phyloP scores from a whole-genome alignment of 2,888 invertebrate genomes.

The Noctua janthe region DNA sequence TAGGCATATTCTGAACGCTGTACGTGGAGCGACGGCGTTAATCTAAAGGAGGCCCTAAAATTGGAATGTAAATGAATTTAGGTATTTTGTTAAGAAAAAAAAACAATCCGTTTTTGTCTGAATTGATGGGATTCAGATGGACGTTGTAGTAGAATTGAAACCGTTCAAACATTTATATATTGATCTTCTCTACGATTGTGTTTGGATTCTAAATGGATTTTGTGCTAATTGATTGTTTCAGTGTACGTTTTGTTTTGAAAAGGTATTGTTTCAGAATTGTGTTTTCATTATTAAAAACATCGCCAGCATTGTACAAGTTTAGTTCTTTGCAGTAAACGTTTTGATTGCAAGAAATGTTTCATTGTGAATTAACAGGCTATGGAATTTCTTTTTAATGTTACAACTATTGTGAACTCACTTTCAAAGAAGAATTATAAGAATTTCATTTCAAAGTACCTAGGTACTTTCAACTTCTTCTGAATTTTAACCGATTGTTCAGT shows the following conservation, averaged over 20 bases:
- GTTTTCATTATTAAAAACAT: slow-evolving; percentile 12
- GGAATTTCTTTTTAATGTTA: slow-evolving; percentile 14
- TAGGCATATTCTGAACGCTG: slow-evolving; percentile 61
- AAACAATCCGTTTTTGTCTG: slow-evolving; percentile 32
- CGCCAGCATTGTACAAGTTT: slow-evolving; percentile 3
- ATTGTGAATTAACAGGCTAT: slow-evolving; percentile 29
- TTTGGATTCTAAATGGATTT: slow-evolving; percentile 20
- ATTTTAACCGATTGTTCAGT: not conserved
- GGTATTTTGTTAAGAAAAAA: slow-evolving; percentile 58
- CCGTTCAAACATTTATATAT: slow-evolving; percentile 22
- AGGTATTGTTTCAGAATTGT: slow-evolving; percentile 10
- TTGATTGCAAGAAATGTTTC: slow-evolving; percentile 11
- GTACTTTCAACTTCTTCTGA: not conserved
- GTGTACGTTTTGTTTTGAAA: slow-evolving; percentile 4
- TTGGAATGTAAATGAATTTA: slow-evolving; percentile 65
- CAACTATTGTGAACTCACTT: slow-evolving; percentile 11
- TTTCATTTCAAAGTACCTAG: not conserved
- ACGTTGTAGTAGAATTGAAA: slow-evolving; percentile 17
- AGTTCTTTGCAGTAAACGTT: slow-evolving; percentile 27
- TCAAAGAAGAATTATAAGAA: not conserved
- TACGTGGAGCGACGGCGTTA: slow-evolving; percentile 59
- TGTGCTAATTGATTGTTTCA: slow-evolving; percentile 23
- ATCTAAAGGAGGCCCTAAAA: slow-evolving; percentile 59
- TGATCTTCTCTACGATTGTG: slow-evolving; percentile 2
- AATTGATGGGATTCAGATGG: slow-evolving; percentile 30